Conservation (phyloP, 1,140 invertebrate genomes). For the Uloborus diversus region DNA sequence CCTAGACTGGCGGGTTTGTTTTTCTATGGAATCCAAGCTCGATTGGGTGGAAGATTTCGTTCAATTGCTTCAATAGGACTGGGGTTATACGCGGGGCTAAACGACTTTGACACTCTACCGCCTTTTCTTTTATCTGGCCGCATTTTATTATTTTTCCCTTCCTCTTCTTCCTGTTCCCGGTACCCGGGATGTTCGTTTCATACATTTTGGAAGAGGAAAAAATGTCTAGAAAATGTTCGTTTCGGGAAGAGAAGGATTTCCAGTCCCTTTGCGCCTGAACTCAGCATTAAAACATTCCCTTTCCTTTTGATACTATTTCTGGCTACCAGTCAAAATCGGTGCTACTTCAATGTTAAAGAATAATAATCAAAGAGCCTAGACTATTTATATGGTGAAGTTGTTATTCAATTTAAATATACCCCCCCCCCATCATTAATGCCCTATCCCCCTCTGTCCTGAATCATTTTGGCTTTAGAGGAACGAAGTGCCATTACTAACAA, state of each 20-base stretch:
- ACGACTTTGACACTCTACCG: constrained; percentile 21
- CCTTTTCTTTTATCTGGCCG: background rate
- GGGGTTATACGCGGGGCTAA: constrained; percentile 13
- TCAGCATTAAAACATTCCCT: constrained; percentile 13
- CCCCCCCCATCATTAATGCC: too few relatives aligned
- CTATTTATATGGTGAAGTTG: too few relatives aligned
- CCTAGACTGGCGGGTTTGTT: constrained; percentile 34
- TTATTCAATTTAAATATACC: too few relatives aligned
- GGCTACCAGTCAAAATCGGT: too few relatives aligned
- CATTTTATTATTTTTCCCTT: background rate
- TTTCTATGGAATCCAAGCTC: constrained; percentile 46
- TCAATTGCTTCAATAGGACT: constrained; percentile 43
- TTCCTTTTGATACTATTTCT: background rate
- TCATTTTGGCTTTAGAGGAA: too few relatives aligned
- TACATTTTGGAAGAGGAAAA: background rate
- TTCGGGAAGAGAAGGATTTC: constrained; percentile 8
- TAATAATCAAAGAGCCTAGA: too few relatives aligned
- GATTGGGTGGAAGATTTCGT: constrained; percentile 45
- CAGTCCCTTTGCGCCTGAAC: too few relatives aligned
- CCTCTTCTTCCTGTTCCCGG: background rate
- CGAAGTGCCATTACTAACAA: too few relatives aligned
- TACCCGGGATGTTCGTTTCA: background rate
- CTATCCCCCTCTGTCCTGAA: too few relatives aligned
- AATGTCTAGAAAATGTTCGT: background rate
- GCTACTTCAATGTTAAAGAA: too few relatives aligned